Base-by-base conservation (phyloP, 1,140 invertebrate genomes). In the Vanessa tameamea region DNA sequence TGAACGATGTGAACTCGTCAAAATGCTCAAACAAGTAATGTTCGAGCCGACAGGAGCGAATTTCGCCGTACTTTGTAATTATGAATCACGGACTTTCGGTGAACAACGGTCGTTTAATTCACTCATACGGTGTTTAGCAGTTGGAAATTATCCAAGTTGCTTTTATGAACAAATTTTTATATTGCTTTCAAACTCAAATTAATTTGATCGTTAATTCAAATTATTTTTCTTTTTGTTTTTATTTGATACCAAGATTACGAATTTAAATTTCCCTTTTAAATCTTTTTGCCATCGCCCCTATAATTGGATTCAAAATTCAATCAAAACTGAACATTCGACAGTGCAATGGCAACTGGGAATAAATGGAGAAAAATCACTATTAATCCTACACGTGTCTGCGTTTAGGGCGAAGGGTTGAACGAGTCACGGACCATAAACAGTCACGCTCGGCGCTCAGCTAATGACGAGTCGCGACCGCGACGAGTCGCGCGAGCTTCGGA, bases 311-410 rank as follows among this genome's bases (percentile, higher is more conserved):
- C 12, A 26, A 11, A 74, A 69, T 69, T 74, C 83, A 87, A 84
- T 87, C 77, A 81, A 69, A 80, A 77, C 66, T 80, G 76, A 72
- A 80, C 68, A 66, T 48, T 72, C 69, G 64, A 53, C 59, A 73
- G 43, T 37, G 43, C 53, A 61, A 75, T 16, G 26, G 76, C 73
- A 69, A 57, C 64, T 72, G 70, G 71, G 79, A 80, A 86, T 86
- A 86, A 85, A 88, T 86, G 78, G 82, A 79, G 73, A 86, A 88
- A 90, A 90, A 87, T 90, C 82, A 79, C 72, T 83, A 87, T 88
- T 90, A 92, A 92, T 90, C 84, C 87, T 86, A 82, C 89, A 92
- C 90, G 90, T 92, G 90, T 88, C 85, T 79, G 80, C 81, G 84
- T 90, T 91, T 91, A 90, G 84, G 83, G 84, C 74, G 80, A 88